Evolutionary conservation across 2,113 vertebrate genomes (phyloP), one percentile per base, ranked within the genome.

Genomic region (Miniopterus natalensis): DNA sequence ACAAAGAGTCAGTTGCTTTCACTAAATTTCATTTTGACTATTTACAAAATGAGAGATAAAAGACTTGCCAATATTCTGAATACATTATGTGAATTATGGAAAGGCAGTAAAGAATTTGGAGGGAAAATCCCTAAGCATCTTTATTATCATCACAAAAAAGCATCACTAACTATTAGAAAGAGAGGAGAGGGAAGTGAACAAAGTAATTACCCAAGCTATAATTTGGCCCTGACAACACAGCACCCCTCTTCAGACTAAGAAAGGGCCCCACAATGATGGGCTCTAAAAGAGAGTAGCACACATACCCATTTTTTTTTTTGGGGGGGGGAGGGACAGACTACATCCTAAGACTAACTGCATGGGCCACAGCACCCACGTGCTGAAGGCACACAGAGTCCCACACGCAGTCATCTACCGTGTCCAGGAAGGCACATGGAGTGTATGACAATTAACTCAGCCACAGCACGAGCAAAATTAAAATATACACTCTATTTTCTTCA

Each of bases 191-290:
- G n/a, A 93, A 86, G 47, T 80, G 68, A 96, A 88, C 57, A 63
- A 25, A 92, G 92, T 79, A 85, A 95, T 95, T 95, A 88, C 61
- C 77, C 47, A 94, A 90, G 13, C 49, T 94, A 31, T 95, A 91
- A 96, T 96, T 95, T 94, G 78, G 55, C 73, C 88, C 75, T 95
- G 40, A 95, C 88, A 94, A 95, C 88, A 93, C 15, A 91, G 92
- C 40, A 75, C 51, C 57, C 84, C 40, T 96, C 70, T 75, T 68
- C 85, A 88, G n/a, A 73, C 45, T 91, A 59, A 91, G 65, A 75
- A 94, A 93, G 85, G 21, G 20, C 70, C 92, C 59, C 25, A n/a
- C 20, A 81, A 68, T 61, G 53, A 71, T 10, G 18, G 88, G 4
- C 20, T 74, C 75, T n/a, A 47, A 89, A 78, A 51, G 57, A 92